Percentiles rank a stretch among this genome's conserved stretches.
phyloP scores from a whole-genome alignment of 2,797 vertebrate species.

The Amphiprion clarkii region DNA sequence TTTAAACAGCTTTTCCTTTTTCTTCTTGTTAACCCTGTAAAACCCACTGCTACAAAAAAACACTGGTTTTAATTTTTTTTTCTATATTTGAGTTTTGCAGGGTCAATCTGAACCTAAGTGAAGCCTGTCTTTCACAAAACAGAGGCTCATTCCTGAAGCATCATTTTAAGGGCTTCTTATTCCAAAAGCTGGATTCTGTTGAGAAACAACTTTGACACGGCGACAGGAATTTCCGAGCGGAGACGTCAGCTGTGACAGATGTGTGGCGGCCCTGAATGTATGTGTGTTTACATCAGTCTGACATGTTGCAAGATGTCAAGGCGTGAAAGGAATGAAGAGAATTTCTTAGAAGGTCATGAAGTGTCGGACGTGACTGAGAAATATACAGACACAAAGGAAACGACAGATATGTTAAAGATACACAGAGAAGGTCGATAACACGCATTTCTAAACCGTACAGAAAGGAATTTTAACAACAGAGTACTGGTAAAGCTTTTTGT shows the following conservation, averaged over 20 bases:
- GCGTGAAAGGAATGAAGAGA: conserved; percentile 46
- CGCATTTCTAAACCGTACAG: too few species aligned
- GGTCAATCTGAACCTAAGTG: too few species aligned
- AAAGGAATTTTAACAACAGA: too few species aligned
- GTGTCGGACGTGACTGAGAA: neutral
- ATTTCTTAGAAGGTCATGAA: conserved; percentile 40
- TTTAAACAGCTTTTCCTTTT: neutral
- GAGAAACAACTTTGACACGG: neutral
- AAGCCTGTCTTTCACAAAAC: too few species aligned
- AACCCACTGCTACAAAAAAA: too few species aligned
- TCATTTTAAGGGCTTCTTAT: too few species aligned
- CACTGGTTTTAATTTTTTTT: too few species aligned
- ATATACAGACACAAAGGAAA: neutral
- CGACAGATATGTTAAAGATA: neutral
- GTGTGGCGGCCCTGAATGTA: neutral
- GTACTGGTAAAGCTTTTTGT: too few species aligned
- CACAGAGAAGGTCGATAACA: neutral
- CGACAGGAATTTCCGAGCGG: too few species aligned
- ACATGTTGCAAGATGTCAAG: conserved; percentile 58
- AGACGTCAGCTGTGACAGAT: neutral
- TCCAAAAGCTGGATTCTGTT: neutral
- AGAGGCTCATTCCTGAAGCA: too few species aligned
- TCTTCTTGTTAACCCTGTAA: too few species aligned
- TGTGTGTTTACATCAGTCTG: conserved; percentile 13
- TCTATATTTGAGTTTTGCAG: too few species aligned